Evolutionary conservation across 2,888 invertebrate species (phyloP).

Genomic region (Hyalella azteca): DNA sequence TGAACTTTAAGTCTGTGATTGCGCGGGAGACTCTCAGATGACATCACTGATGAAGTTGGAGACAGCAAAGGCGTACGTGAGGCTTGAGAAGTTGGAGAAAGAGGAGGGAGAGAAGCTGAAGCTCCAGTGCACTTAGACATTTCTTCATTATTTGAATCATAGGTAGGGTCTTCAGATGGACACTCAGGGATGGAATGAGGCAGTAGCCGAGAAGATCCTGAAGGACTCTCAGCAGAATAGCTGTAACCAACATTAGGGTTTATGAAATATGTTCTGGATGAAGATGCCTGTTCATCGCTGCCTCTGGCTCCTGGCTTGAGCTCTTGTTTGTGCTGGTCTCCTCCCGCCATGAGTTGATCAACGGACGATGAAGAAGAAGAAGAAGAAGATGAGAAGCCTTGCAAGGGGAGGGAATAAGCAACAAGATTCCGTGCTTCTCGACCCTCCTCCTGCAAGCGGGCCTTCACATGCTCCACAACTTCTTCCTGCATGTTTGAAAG

Average conservation of each 20-base stretch:
- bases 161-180: neutral
- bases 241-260: neutral
- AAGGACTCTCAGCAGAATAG: neutral
- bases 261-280: neutral
- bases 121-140: neutral
- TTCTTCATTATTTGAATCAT: neutral
- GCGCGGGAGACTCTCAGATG: constrained; percentile 19
- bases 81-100: constrained; percentile 7
- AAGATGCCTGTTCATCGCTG: neutral
- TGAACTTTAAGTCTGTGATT: constrained; percentile 8
- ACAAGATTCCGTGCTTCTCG: constrained; percentile 58
- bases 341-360: constrained; percentile 14
- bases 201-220: neutral
- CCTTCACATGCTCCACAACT: constrained; percentile 55
- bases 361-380: constrained; percentile 27
- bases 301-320: neutral
- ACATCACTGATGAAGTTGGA: neutral
- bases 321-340: neutral
- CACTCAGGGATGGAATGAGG: constrained; percentile 21
- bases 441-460: constrained; percentile 57
- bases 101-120: neutral
- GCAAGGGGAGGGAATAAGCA: constrained; percentile 54
- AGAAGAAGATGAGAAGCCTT: constrained; percentile 38
- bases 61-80: constrained; percentile 1
- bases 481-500: no score